phyloP scores from a whole-genome alignment of 2,888 invertebrate species.

The Asteroscopus sphinx region DNA sequence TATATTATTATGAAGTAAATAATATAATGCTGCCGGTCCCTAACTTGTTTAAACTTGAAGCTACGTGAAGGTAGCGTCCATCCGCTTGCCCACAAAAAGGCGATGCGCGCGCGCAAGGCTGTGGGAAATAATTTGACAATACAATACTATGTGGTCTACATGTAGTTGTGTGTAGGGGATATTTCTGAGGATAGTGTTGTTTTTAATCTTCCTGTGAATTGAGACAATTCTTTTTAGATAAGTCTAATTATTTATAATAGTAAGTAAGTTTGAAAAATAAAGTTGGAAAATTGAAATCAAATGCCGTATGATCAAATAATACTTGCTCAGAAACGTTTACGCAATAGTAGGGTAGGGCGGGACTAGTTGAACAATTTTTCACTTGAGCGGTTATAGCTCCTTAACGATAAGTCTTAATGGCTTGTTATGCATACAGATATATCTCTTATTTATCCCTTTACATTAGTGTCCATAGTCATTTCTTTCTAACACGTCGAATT shows the following conservation, averaged over 20 bases:
- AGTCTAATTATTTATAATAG: no score
- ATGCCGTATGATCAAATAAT: no score
- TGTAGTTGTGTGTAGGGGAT: conserved; percentile 45
- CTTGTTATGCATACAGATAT: conserved; percentile 1
- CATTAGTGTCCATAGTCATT: conserved; percentile 1
- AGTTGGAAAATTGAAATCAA: no score
- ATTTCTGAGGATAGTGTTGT: conserved; percentile 48
- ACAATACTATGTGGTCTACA: conserved; percentile 62
- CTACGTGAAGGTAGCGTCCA: conserved; percentile 50
- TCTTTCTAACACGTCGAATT: conserved; percentile 20
- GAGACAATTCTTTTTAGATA: not conserved
- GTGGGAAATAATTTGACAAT: conserved; percentile 71
- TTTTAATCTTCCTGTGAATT: not conserved
- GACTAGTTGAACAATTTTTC: conserved; percentile 10
- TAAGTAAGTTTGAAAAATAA: no score
- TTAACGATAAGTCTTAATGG: conserved; percentile 4
- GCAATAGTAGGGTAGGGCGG: conserved; percentile 11
- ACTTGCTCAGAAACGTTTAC: no score
- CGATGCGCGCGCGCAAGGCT: conserved; percentile 73
- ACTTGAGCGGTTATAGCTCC: not conserved
- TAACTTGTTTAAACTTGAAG: conserved; percentile 47
- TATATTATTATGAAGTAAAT: conserved; percentile 1
- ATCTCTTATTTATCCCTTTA: conserved; percentile 2
- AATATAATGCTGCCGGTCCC: conserved; percentile 6
- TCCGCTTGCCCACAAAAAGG: conserved; percentile 67